Evolutionary conservation across 2,888 invertebrate species (phyloP).

Genomic region (Campoletis raptor): DNA sequence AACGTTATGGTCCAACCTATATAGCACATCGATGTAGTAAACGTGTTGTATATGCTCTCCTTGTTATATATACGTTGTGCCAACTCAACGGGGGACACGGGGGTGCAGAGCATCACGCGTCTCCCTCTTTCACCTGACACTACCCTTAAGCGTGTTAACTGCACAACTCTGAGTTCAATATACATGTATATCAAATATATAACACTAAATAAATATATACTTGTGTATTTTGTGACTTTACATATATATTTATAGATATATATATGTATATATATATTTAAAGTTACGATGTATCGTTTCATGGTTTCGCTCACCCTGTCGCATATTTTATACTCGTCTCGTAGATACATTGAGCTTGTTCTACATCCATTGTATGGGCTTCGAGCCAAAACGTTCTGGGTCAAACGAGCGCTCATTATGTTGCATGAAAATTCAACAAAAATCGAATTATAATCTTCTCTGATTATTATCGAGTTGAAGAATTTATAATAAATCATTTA

Average conservation of each 20-base stretch:
- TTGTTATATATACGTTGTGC: conserved; percentile 28
- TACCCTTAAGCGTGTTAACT: conserved; percentile 55
- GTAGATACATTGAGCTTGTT: neutral
- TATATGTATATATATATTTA: conserved; percentile 27
- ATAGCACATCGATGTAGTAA: conserved; percentile 42
- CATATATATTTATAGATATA: neutral
- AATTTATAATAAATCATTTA: neutral
- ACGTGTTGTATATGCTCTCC: conserved; percentile 32
- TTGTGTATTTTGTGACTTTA: neutral
- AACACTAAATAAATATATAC: neutral
- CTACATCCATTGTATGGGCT: conserved; percentile 11
- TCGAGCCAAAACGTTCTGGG: conserved; percentile 13
- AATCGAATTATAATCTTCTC: neutral
- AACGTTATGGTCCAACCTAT: conserved; percentile 57
- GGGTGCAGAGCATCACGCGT: conserved; percentile 31
- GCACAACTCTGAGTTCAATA: conserved; percentile 22
- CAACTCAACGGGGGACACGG: conserved; percentile 20
- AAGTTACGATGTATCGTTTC: conserved; percentile 33
- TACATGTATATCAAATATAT: conserved; percentile 5
- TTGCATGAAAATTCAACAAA: neutral
- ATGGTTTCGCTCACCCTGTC: conserved; percentile 40
- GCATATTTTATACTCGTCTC: conserved; percentile 19
- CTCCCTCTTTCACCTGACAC: conserved; percentile 57
- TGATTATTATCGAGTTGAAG: neutral
- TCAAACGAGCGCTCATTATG: conserved; percentile 7